Evolutionary conservation across 2,113 vertebrate species (phyloP).

Genomic region (Nesoenas mayeri): DNA sequence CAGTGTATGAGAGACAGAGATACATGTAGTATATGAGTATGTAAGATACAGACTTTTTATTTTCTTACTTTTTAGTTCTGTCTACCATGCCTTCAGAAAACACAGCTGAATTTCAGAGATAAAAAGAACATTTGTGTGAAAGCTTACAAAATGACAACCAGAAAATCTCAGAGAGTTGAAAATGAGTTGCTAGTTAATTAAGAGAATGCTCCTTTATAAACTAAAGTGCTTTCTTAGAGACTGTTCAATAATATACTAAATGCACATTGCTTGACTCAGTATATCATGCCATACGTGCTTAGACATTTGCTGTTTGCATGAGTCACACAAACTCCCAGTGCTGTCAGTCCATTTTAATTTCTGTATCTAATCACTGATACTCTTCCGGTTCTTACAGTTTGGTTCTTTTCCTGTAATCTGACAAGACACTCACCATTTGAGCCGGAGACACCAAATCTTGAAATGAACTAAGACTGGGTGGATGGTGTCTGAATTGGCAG

Average conservation of each 20-base stretch:
- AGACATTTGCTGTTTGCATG: conserved; percentile 1
- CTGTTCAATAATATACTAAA: conserved; percentile 16
- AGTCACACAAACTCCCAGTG: neutral
- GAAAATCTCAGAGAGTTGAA: neutral
- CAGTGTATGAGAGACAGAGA: neutral
- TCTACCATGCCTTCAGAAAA: neutral
- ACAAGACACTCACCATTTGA: neutral
- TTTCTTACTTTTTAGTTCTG: neutral
- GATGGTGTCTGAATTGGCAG: neutral
- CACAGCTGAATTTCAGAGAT: neutral
- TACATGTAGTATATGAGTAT: neutral
- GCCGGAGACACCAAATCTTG: neutral
- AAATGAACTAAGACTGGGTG: neutral
- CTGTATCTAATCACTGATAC: neutral
- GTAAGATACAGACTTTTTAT: neutral
- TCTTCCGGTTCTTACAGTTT: neutral
- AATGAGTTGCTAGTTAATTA: neutral
- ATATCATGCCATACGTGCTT: neutral
- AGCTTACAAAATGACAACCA: neutral
- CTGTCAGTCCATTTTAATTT: neutral
- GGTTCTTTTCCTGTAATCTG: neutral
- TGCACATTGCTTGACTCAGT: neutral
- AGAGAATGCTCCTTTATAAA: neutral
- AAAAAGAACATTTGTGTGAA: neutral
- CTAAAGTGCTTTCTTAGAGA: neutral